Conservation (phyloP, 2,888 invertebrate species). For the Dryococelus australis region DNA sequence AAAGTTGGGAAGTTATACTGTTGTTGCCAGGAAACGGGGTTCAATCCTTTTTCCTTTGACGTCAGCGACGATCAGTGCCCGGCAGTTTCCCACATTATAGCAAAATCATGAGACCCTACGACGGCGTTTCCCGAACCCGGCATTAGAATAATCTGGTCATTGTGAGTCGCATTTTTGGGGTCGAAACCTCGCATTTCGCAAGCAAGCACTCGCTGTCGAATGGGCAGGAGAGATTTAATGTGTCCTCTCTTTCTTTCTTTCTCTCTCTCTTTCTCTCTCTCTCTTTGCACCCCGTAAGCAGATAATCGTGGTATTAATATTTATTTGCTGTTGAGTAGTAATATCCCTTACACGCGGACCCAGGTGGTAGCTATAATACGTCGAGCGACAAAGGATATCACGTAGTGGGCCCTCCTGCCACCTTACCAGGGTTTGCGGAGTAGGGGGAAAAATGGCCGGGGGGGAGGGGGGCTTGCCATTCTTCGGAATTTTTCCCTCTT, state of each 20-base stretch:
- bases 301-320: slow-evolving; percentile 16
- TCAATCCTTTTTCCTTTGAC: background rate
- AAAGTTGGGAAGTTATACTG: background rate
- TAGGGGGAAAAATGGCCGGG: background rate
- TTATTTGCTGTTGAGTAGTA: slow-evolving; percentile 16
- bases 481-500: background rate
- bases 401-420: background rate
- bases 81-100: background rate
- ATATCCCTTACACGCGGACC: background rate
- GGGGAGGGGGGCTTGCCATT: background rate
- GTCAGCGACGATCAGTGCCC: background rate
- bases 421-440: background rate
- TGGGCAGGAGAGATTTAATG: slow-evolving; percentile 10
- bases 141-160: slow-evolving; percentile 2
- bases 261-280: background rate
- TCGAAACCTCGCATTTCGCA: slow-evolving; percentile 16
- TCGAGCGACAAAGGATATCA: background rate
- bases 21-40: background rate
- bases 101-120: background rate
- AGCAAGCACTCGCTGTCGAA: background rate
- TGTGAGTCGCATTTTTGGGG: background rate
- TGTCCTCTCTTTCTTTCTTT: background rate
- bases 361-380: background rate
- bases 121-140: background rate
- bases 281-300: background rate